phyloP scores from a whole-genome alignment of 1,140 invertebrate genomes.

The Homarus americanus region DNA sequence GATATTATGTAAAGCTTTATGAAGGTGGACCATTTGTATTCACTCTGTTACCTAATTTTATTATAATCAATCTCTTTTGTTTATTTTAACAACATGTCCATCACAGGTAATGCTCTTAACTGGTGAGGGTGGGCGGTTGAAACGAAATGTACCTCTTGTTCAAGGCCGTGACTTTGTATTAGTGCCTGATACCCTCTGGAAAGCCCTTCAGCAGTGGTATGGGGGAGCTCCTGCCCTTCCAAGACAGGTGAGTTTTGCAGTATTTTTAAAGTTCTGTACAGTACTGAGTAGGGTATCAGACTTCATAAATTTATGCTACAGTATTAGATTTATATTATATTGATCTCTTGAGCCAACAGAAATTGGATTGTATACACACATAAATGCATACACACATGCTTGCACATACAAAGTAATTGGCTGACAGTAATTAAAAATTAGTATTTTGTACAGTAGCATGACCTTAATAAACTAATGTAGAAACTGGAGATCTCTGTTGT shows the following conservation, averaged over 20 bases:
- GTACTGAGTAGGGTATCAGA: no score
- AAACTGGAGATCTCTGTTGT: no score
- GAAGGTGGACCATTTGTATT: not conserved
- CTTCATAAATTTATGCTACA: no score
- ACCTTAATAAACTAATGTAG: no score
- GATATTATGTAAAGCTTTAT: not conserved
- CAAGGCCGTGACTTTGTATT: slow-evolving; percentile 89
- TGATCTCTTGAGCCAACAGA: no score
- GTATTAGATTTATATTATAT: no score
- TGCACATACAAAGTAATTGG: no score
- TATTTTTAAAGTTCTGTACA: no score
- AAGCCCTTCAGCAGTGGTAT: slow-evolving; percentile 91
- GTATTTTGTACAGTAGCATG: no score
- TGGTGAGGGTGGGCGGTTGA: slow-evolving; percentile 90
- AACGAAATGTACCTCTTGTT: slow-evolving; percentile 84
- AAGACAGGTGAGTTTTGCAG: slow-evolving; percentile 85
- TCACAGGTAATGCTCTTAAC: slow-evolving; percentile 82
- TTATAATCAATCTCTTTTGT: not conserved
- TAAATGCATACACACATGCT: no score
- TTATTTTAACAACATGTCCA: not conserved
- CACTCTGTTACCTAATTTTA: not conserved
- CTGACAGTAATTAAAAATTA: no score
- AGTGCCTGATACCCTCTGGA: slow-evolving; percentile 90
- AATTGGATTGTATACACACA: no score
- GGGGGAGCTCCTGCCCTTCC: slow-evolving; percentile 89